Percentiles rank a stretch among this genome's conserved stretches.
Evolutionary conservation across 2,797 vertebrate species (phyloP).

Genomic region (Coregonus sp.): DNA sequence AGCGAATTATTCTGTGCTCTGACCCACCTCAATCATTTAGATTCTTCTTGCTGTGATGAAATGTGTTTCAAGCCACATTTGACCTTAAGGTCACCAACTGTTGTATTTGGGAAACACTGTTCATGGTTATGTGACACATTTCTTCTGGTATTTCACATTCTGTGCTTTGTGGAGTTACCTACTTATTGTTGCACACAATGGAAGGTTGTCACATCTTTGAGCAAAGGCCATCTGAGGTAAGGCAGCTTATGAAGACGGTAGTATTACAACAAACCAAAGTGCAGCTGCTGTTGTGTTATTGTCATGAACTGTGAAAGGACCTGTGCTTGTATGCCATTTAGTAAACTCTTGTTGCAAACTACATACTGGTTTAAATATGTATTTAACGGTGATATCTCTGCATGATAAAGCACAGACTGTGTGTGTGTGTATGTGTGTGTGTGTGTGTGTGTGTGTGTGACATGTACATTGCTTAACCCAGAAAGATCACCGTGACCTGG

Average conservation of each 20-base stretch:
- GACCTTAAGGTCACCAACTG: too few species aligned
- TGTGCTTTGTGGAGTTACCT: too few species aligned
- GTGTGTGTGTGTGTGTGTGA: slow-evolving; percentile 17
- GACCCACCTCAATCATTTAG: too few species aligned
- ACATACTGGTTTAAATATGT: not conserved
- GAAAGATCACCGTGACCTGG: slow-evolving; percentile 41
- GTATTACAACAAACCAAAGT: not conserved
- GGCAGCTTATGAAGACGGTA: not conserved
- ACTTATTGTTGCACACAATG: too few species aligned
- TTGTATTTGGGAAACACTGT: not conserved
- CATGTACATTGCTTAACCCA: slow-evolving; percentile 13
- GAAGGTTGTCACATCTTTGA: not conserved
- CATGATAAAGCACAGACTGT: not conserved
- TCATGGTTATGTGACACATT: not conserved
- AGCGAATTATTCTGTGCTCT: too few species aligned
- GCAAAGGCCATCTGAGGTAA: not conserved
- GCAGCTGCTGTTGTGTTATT: not conserved
- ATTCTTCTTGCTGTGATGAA: too few species aligned
- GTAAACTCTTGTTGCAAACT: not conserved
- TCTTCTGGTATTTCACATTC: not conserved
- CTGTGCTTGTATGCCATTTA: not conserved
- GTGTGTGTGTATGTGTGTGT: slow-evolving; percentile 12
- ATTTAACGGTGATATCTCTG: not conserved
- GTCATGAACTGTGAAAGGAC: not conserved
- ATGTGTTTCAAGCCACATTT: too few species aligned